phyloP scores from a whole-genome alignment of 2,797 vertebrate genomes.

The Clangula hyemalis region DNA sequence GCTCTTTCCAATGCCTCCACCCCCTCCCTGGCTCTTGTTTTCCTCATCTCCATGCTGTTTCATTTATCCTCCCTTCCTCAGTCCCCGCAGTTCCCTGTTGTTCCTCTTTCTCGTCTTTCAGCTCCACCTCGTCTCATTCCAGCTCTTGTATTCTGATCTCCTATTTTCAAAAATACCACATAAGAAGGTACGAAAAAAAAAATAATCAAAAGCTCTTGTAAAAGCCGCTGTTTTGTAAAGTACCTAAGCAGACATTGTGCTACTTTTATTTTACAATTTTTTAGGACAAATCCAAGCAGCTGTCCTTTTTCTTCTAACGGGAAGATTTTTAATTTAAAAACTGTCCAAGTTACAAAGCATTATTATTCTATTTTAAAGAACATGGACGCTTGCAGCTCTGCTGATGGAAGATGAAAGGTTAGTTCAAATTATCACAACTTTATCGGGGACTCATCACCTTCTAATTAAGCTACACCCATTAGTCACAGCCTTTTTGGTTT shows the following conservation, averaged over 20 bases:
- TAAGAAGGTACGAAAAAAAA: background rate
- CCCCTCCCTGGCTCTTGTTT: slow-evolving; percentile 16
- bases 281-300: slow-evolving; percentile 4
- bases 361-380: background rate
- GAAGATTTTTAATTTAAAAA: background rate
- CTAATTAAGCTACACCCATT: background rate
- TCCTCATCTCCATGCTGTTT: slow-evolving; percentile 26
- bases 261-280: slow-evolving; percentile 11
- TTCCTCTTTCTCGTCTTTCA: background rate
- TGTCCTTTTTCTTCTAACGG: background rate
- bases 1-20: background rate
- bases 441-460: background rate
- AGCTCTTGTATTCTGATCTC: background rate
- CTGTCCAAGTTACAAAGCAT: background rate
- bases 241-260: background rate
- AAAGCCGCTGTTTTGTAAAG: background rate
- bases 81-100: background rate
- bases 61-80: slow-evolving; percentile 24
- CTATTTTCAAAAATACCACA: slow-evolving; percentile 7
- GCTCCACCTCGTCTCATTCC: background rate
- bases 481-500: background rate
- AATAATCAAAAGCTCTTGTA: background rate
- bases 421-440: background rate
- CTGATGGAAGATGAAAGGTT: background rate
- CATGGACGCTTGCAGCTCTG: background rate